Conservation (phyloP, 2,888 invertebrate genomes). For the Rhagium mordax region DNA sequence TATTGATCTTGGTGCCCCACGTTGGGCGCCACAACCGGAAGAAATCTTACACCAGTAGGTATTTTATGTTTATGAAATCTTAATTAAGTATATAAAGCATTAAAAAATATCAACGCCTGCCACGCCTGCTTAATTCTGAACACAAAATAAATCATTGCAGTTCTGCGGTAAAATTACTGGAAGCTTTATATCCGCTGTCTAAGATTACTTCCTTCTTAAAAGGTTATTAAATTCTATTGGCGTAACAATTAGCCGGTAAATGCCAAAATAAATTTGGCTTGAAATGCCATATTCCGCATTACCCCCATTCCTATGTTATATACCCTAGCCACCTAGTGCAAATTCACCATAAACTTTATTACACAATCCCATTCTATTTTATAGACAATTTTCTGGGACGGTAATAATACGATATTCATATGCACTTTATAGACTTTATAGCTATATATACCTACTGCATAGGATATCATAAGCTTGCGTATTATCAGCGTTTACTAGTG, state of each 20-base stretch:
- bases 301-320: not conserved
- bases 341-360: slow-evolving; percentile 33
- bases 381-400: slow-evolving; percentile 34
- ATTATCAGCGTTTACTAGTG: slow-evolving; percentile 1
- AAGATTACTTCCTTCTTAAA: not conserved
- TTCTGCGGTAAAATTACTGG: not conserved
- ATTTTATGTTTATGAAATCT: too few species aligned
- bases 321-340: slow-evolving; percentile 9
- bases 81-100: too few species aligned
- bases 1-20: too few species aligned
- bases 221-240: slow-evolving; percentile 25
- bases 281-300: slow-evolving; percentile 14
- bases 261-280: slow-evolving; percentile 16
- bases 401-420: slow-evolving; percentile 36
- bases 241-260: slow-evolving; percentile 19
- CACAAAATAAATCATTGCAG: not conserved
- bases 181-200: not conserved
- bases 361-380: slow-evolving; percentile 35
- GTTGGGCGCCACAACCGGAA: too few species aligned
- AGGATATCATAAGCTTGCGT: slow-evolving; percentile 27
- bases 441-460: slow-evolving; percentile 17
- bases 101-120: too few species aligned
- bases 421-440: slow-evolving; percentile 32
- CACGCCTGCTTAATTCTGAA: not conserved
- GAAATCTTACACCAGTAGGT: too few species aligned